These are phyloP conservation scores for Glaucopsyche alexis DNA, from an alignment of 2,888 invertebrate species.

Conservation along the genomic window DNA sequence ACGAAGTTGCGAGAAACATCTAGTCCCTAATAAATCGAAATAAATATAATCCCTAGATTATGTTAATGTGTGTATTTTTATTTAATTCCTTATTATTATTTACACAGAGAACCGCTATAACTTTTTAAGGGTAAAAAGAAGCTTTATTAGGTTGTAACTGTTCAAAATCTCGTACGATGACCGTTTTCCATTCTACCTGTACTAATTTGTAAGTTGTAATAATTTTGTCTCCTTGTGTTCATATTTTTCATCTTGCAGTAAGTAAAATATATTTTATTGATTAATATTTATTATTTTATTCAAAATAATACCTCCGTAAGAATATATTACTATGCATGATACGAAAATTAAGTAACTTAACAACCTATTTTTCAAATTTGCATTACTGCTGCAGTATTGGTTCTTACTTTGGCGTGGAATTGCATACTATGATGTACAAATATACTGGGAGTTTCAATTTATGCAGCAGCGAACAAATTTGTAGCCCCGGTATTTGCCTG, in stretches of 20 bases:
- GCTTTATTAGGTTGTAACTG: constrained; percentile 31
- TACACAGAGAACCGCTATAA: neutral
- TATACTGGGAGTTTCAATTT: constrained; percentile 15
- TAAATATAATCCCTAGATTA: too few relatives aligned
- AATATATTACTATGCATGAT: too few relatives aligned
- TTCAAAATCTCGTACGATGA: neutral
- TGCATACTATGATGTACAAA: constrained; percentile 16
- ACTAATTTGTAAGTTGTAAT: neutral
- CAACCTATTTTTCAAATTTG: neutral
- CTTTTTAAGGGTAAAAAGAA: constrained; percentile 30
- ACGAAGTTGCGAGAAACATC: too few relatives aligned
- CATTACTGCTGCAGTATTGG: neutral
- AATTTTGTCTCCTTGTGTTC: constrained; percentile 12
- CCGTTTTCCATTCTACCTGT: neutral
- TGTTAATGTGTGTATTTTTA: too few relatives aligned
- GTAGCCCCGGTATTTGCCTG: neutral
- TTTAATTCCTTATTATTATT: too few relatives aligned
- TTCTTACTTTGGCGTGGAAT: neutral
- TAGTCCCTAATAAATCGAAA: too few relatives aligned
- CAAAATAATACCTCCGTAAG: neutral
- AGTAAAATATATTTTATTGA: neutral
- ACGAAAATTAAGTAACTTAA: neutral
- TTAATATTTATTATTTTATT: neutral
- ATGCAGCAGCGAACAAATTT: constrained; percentile 13
- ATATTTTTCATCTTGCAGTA: neutral